Conservation (phyloP, 1,140 invertebrate species). For the Leguminivora glycinivorella region DNA sequence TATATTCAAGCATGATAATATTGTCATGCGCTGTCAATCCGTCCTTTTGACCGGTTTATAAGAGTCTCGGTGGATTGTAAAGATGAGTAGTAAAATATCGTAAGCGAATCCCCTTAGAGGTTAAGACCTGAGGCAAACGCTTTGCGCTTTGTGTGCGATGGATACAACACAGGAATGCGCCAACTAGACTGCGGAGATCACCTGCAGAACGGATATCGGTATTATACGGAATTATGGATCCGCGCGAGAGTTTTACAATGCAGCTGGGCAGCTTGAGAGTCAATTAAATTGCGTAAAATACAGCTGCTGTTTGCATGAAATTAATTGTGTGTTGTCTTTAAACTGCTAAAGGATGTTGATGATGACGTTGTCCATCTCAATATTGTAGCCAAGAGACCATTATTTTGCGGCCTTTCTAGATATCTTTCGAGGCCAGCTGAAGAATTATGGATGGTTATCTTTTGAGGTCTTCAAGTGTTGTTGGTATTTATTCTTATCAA, state of each 20-base stretch:
- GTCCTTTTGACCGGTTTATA: no score
- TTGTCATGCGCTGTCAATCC: no score
- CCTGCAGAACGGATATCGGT: conserved; percentile 23
- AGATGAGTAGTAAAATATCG: no score
- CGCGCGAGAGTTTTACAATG: neutral
- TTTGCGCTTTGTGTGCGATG: neutral
- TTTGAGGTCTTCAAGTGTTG: neutral
- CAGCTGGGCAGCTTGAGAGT: neutral
- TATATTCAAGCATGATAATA: no score
- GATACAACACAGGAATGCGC: neutral
- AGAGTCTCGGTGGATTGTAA: no score
- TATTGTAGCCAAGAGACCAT: no score
- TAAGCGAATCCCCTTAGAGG: no score
- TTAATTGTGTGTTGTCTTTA: neutral
- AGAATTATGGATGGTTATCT: no score
- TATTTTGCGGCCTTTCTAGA: no score
- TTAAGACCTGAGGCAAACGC: neutral
- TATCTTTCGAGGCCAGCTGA: no score
- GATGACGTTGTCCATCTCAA: no score
- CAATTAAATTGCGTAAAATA: neutral
- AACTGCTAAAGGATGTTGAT: no score
- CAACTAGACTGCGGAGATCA: conserved; percentile 19
- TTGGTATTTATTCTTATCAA: neutral
- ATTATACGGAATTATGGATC: neutral
- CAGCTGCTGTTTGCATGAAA: neutral